Evolutionary conservation across 2,797 vertebrate species (phyloP), one percentile per base, ranked within the genome.

Genomic region (Glossophaga mutica): DNA sequence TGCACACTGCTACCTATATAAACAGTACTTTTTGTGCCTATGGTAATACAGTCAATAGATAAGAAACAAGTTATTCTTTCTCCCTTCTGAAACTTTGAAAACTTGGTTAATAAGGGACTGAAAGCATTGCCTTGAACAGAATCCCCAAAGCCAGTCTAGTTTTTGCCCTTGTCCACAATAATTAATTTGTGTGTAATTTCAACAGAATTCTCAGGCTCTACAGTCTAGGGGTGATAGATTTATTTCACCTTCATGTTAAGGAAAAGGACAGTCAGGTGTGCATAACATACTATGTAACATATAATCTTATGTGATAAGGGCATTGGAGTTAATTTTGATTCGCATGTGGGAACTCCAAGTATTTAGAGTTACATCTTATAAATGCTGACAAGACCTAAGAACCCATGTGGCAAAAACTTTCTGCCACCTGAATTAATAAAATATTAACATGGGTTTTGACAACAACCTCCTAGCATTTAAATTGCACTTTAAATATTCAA

Each of bases 401-500:
- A 18, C 46, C 70, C 32, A 5, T n/a, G 22, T 68, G 55, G 62
- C 87, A 39, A 16, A 94, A 86, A 95, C 74, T 26, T n/a, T 73
- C 76, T 91, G 62, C 39, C 50, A 71, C n/a, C 70, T 82, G 76
- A 96, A 82, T 74, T 76, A 87, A 88, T 91, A 79, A 94, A 94
- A 70, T 82, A 90, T 16, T 87, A 76, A 73, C 46, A 44, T 79
- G 94, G 81, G 76, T 79, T 97, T 96, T 94, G 67, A 84, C 46
- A 85, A 74, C 12, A 87, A 8, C 37, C 19, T 77, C 67, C 48
- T 79, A 74, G 46, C 9, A 57, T 91, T 95, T 44, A 90, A 62
- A 92, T 46, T 93, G 15, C 87, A 84, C 14, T 95, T 95, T 78
- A 94, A 94, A 82, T 92, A 84, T 83, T 87, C 91, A 96, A 87